Evolutionary conservation across 2,797 vertebrate genomes (phyloP), one percentile per base, ranked within the genome.

Genomic region (Labroides dimidiatus): DNA sequence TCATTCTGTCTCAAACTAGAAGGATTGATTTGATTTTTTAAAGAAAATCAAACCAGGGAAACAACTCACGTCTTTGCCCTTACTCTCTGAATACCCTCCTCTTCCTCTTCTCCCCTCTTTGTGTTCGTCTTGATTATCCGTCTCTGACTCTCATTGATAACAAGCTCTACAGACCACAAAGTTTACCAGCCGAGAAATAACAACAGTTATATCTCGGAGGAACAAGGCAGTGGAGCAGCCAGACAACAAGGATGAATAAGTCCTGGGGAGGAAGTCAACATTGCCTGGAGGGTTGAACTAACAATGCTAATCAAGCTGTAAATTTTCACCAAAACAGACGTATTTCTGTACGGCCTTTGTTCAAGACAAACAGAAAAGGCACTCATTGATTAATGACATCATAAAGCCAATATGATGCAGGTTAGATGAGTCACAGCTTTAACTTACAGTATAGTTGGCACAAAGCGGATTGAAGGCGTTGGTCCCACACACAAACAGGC

Each of bases 401-500:
- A 4, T n/a, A 8, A 1, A 39, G 21, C 13, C 16, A 33, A 19
- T n/a, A 19, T 43, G 21, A 57, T 4, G 16, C 12, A 24, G 49
- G 33, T 41, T n/a, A 30, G 4, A 4, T 24, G 43, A 17, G 36
- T 21, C 27, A 49, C 11, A 16, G 13, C 11, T 41, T 10, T 69
- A 61, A 93, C 97, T 97, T 90, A 99, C 97, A 7, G 95, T 98
- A 72, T 97, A 98, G 93, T 98, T 97, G 88, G 97, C 96, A 15
- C 97, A 99, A 20, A 97, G 73, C 0, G 97, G 97, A 84, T 98
- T 99, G 92, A 98, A 99, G 80, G 97, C 97, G 2, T 99, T 99
- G 82, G 96, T 98, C 57, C 97, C 97, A 0, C 97, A 98, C 67
- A 97, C 91, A 16, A 98, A 98, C 39, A 99, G 93, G 63, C 95